phyloP scores from a whole-genome alignment of 2,888 invertebrate species.

The Thumatha senex region DNA sequence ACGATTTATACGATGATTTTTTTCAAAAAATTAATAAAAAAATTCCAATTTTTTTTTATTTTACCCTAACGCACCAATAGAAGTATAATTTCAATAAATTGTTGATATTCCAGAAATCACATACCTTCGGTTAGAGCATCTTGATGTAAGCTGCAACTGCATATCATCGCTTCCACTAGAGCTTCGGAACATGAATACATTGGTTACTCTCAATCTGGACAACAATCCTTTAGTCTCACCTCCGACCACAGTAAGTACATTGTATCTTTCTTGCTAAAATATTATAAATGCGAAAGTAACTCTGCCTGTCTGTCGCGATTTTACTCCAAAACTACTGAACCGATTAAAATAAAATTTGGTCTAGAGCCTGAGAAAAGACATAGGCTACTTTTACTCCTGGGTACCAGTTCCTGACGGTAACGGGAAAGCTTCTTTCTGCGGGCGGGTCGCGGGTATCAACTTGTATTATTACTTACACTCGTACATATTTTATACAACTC shows the following conservation, averaged over 20 bases:
- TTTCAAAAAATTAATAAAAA: not conserved
- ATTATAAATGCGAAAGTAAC: too few species aligned
- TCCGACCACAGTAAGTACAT: slow-evolving; percentile 92
- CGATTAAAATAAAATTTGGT: too few species aligned
- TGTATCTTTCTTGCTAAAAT: not conserved
- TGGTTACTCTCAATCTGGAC: slow-evolving; percentile 92
- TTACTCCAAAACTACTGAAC: too few species aligned
- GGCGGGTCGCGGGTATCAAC: too few species aligned
- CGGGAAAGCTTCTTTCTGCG: too few species aligned
- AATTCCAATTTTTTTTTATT: too few species aligned
- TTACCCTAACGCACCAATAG: not conserved
- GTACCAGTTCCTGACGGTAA: too few species aligned
- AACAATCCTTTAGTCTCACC: slow-evolving; percentile 96
- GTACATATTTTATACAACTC: too few species aligned
- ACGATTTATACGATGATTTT: too few species aligned
- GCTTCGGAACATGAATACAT: slow-evolving; percentile 92
- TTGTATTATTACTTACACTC: too few species aligned
- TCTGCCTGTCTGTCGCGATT: too few species aligned
- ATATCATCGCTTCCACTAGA: slow-evolving; percentile 95
- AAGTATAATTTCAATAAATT: not conserved
- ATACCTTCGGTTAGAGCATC: slow-evolving; percentile 90
- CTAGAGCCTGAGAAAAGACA: too few species aligned
- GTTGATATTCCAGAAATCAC: slow-evolving; percentile 88
- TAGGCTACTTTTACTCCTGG: not conserved
- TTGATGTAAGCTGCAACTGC: slow-evolving; percentile 96